These are phyloP conservation scores for Sycon ciliatum DNA, from an alignment of 37 sponge, comb jelly and placozoan species.

Conservation along the genomic window DNA sequence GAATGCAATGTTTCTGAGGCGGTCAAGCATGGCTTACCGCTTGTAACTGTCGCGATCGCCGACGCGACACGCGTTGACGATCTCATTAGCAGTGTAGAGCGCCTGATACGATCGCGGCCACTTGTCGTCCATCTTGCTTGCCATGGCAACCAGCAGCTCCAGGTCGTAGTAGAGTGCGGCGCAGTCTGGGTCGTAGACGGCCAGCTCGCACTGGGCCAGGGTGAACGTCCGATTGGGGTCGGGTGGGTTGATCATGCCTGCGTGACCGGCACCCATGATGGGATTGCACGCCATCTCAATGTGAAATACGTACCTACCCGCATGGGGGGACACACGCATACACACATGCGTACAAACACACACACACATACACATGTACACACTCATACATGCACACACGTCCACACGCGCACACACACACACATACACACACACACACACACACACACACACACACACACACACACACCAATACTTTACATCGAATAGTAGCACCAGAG, in stretches of 20 bases:
- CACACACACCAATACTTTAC: no score
- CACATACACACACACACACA: no score
- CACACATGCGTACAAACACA: no score
- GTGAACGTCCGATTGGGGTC: constrained; percentile 20
- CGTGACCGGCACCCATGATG: constrained; percentile 61
- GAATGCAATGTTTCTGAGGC: no score
- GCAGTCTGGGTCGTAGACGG: constrained; percentile 37
- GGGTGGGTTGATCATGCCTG: constrained; percentile 62
- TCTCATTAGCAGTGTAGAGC: constrained; percentile 57
- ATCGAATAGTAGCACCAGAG: no score
- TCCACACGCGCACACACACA: no score
- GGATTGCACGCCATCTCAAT: constrained; percentile 45
- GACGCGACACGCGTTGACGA: constrained; percentile 39
- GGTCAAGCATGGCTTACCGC: no score
- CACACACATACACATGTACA: no score
- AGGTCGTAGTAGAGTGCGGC: constrained; percentile 48
- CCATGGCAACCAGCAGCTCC: constrained; percentile 35
- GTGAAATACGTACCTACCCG: constrained; percentile 24
- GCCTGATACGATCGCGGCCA: constrained; percentile 47
- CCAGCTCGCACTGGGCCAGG: constrained; percentile 33
- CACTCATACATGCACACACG: no score
- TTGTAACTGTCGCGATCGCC: constrained; percentile 14
- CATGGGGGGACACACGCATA: background rate
- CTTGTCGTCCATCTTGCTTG: constrained; percentile 31
- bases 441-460: no score